Base-by-base conservation (phyloP, 2,113 vertebrate species). In the Serinus canaria region DNA sequence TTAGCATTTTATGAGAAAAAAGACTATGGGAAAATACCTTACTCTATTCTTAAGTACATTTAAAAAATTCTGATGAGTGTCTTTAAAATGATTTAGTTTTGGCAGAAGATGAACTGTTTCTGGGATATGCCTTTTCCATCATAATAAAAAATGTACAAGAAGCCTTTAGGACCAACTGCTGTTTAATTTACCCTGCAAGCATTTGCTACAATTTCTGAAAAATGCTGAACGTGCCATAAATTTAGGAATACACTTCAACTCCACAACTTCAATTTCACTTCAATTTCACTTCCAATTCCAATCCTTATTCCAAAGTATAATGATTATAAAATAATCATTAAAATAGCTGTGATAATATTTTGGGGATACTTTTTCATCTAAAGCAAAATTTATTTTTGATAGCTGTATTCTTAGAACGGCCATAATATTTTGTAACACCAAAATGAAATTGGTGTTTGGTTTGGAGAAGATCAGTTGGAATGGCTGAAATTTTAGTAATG, bases 1-100 rank as follows among this genome's bases (percentile, higher is more conserved):
- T 96, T 92, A 88, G 67, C 59, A 35, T 93, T 94, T 93, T 86
- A 77, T 95, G 86, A 94, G 88, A 70, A 92, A 80, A 80, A 92
- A 62, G 37, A 13, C 79, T 63, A 89, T 89, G 94, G 92, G 94
- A 92, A 96, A 95, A 94, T 89, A 94, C 80, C 72, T 93, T 90
- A 43, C 47, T 89, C 15, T 89, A 2, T 70, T 86, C 76, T 83
- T 62, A 78, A 93, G 52, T 52, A 52, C 20, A 39, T 67, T 67
- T 43, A 1, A 75, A 78, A 86, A 93, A 67, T 78, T 72, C 52
- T 86, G 76, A 60, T 66, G 63, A 86, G 44, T 80, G 33, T 86
- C 83, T 88, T 86, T 72, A 62, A 28, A 43, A 81, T 11, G 3
- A 81, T 81, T 90, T 89, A 8, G 5, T 89, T 94, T 87, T 92